phyloP scores from a whole-genome alignment of 2,797 vertebrate genomes.

The Hippoglossus hippoglossus region DNA sequence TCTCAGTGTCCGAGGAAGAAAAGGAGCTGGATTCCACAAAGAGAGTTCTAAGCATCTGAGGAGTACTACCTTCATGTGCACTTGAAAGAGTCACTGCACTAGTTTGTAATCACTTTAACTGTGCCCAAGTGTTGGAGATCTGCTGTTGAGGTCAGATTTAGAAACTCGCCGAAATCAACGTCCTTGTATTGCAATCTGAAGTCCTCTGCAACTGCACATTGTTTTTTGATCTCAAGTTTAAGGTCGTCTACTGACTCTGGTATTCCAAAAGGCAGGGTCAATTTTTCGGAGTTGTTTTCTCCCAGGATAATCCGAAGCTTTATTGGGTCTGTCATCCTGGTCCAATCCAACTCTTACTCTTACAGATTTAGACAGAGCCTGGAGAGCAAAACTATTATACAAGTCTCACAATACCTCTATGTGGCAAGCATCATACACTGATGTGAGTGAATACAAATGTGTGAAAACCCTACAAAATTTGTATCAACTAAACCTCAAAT shows the following conservation, averaged over 20 bases:
- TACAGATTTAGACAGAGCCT: background rate
- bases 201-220: background rate
- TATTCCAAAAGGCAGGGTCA: background rate
- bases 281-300: background rate
- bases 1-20: background rate
- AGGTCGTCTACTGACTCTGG: background rate
- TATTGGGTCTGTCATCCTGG: background rate
- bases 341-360: background rate
- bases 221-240: background rate
- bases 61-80: constrained; percentile 1
- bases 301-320: background rate
- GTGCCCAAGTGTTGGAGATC: background rate
- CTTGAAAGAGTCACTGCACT: background rate
- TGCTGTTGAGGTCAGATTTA: background rate
- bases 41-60: too few species aligned
- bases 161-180: background rate
- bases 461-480: too few species aligned
- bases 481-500: too few species aligned
- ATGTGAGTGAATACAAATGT: too few species aligned
- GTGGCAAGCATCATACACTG: too few species aligned
- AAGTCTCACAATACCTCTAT: too few species aligned
- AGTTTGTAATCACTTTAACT: background rate
- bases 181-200: background rate
- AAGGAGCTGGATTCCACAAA: background rate
- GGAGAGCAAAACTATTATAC: too few species aligned